These are phyloP conservation scores for Uropsilus gracilis DNA, from an alignment of 2,113 vertebrate genomes.

Conservation along the genomic window DNA sequence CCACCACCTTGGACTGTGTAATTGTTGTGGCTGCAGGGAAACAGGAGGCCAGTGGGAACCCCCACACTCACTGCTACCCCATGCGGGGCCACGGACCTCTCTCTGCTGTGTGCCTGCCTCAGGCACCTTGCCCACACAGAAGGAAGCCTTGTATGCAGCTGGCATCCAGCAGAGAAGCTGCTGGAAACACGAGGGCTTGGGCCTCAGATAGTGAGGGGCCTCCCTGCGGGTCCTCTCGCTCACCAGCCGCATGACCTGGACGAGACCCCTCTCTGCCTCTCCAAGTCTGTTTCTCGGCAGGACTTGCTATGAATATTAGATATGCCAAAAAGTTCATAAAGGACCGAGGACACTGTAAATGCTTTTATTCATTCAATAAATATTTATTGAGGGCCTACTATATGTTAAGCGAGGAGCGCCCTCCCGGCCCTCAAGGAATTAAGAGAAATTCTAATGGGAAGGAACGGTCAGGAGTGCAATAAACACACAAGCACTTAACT, in stretches of 20 bases:
- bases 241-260: neutral
- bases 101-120: neutral
- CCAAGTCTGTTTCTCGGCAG: neutral
- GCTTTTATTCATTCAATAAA: neutral
- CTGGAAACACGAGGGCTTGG: neutral
- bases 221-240: neutral
- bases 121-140: neutral
- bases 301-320: neutral
- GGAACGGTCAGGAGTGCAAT: neutral
- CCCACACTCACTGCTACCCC: neutral
- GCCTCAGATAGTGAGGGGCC: neutral
- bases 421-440: neutral
- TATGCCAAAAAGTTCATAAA: neutral
- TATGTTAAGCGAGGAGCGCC: neutral
- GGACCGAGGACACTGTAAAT: neutral
- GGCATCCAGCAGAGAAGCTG: neutral
- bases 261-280: neutral
- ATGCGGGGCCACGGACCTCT: neutral
- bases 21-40: neutral
- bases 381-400: neutral
- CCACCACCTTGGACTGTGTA: neutral
- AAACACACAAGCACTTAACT: constrained; percentile 1
- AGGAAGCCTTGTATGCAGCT: neutral
- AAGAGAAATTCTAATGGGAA: neutral
- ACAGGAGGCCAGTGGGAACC: neutral